A percentile compares a stretch with the other conserved stretches of the same genome.
phyloP scores from a whole-genome alignment of 2,113 vertebrate genomes.

The Coptodon bakossiorum region DNA sequence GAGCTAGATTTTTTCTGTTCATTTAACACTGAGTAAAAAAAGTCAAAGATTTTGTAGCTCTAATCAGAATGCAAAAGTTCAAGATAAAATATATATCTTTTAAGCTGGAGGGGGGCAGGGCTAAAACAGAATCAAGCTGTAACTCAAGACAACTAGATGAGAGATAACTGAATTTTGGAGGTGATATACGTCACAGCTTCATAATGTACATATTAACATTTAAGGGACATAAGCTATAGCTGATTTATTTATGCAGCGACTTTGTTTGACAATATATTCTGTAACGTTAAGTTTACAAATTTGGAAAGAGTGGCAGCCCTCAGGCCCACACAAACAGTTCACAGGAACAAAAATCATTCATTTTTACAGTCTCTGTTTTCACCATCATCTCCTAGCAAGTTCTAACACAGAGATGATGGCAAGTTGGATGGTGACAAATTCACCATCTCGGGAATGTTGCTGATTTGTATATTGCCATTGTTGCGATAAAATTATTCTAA shows the following conservation, averaged over 20 bases:
- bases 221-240: not conserved
- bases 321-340: not conserved
- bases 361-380: not conserved
- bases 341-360: not conserved
- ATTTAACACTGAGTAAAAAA: not conserved
- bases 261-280: not conserved
- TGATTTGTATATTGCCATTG: not conserved
- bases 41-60: not conserved
- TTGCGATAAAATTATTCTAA: not conserved
- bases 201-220: not conserved
- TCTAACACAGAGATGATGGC: not conserved
- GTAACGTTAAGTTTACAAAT: not conserved
- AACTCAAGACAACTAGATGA: not conserved
- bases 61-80: not conserved
- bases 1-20: not conserved
- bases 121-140: not conserved
- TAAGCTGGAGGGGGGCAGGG: not conserved
- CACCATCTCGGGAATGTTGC: not conserved
- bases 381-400: not conserved
- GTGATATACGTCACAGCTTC: not conserved
- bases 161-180: not conserved
- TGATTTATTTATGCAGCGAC: not conserved
- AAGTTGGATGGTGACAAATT: not conserved
- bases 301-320: not conserved
- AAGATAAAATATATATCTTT: not conserved